Evolutionary conservation across 2,888 invertebrate species (phyloP).

Genomic region (Leptopilina myrica): DNA sequence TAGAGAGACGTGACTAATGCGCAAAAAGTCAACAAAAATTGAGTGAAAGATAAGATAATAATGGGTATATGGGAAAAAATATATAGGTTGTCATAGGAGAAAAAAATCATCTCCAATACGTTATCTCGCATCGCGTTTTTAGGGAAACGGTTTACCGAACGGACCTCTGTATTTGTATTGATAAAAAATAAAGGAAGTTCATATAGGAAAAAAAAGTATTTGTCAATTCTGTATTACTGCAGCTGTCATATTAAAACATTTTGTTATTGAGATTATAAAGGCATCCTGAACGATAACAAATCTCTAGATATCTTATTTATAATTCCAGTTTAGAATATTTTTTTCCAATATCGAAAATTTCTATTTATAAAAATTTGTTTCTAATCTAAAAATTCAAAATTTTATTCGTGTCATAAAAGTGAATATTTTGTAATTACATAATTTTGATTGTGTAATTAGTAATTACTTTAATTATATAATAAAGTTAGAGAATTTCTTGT

Average conservation of each 20-base stretch:
- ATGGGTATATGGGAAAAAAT: not conserved
- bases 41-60: conserved; percentile 28
- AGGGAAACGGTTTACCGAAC: conserved; percentile 7
- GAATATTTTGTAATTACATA: no score
- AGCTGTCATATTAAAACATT: not conserved
- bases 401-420: no score
- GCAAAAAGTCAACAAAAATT: conserved; percentile 26
- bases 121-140: conserved; percentile 15
- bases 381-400: no score
- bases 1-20: conserved; percentile 12
- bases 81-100: conserved; percentile 24
- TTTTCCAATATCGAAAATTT: conserved; percentile 44
- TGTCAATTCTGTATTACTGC: not conserved
- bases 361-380: conserved; percentile 19
- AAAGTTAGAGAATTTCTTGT: no score
- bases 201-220: not conserved
- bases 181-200: conserved; percentile 14
- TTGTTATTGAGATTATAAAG: not conserved
- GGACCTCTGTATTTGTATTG: conserved; percentile 23
- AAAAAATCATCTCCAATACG: not conserved
- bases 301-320: conserved; percentile 17
- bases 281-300: conserved; percentile 1
- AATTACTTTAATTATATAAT: no score
- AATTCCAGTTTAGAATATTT: conserved; percentile 47
- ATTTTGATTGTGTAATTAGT: no score